Evolutionary conservation across 2,888 invertebrate genomes (phyloP).

Genomic region (Iselma pallidipennis): DNA sequence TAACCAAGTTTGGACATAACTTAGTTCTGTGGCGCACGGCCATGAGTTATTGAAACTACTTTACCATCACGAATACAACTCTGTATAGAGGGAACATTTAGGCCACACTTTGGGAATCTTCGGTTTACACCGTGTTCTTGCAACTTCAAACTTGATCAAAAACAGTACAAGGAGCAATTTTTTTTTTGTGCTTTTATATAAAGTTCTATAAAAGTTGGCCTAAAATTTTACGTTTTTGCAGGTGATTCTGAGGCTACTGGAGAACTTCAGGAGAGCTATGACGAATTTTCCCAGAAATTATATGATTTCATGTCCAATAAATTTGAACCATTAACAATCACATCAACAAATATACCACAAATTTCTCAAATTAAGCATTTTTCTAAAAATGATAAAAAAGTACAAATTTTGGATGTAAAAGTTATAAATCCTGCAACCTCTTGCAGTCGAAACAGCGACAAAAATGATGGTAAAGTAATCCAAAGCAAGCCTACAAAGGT

Average conservation of each 20-base stretch:
- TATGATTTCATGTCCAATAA: background rate
- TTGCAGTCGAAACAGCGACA: too few species aligned
- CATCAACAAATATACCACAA: background rate
- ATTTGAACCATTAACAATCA: background rate
- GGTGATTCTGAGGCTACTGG: background rate
- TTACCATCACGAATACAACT: too few species aligned
- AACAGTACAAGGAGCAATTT: too few species aligned
- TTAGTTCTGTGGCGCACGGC: too few species aligned
- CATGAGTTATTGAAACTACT: too few species aligned
- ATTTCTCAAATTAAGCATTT: background rate
- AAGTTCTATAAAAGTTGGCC: too few species aligned
- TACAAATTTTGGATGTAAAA: background rate
- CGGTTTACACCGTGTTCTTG: too few species aligned
- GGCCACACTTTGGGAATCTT: too few species aligned
- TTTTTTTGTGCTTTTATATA: too few species aligned
- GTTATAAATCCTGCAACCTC: background rate
- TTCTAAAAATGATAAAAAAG: background rate
- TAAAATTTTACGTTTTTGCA: background rate
- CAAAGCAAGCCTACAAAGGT: background rate
- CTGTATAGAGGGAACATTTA: too few species aligned
- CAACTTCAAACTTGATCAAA: too few species aligned
- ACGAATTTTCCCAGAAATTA: background rate
- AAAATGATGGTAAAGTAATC: background rate
- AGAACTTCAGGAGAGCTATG: background rate
- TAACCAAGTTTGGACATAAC: too few species aligned